These are phyloP conservation scores for Drosophila repletoides DNA, from an alignment of 1,140 invertebrate species.

Conservation along the genomic window DNA sequence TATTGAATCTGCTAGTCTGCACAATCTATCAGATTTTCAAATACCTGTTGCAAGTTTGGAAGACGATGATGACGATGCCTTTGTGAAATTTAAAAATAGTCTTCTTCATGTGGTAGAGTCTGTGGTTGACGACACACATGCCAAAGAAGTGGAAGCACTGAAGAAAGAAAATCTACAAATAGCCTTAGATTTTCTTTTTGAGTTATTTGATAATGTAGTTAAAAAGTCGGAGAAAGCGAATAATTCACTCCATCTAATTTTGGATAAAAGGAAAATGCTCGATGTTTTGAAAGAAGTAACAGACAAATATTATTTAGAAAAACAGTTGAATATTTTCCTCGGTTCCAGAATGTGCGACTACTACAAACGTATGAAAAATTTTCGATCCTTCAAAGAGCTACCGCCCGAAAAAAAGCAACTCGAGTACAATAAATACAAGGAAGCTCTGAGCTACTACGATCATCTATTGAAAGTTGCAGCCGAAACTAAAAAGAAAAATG, in stretches of 20 bases:
- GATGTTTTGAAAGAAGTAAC: background rate
- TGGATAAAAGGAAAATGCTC: constrained; percentile 29
- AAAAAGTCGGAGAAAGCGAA: background rate
- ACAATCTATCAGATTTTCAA: background rate
- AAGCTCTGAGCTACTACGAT: constrained; percentile 15
- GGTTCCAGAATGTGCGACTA: constrained; percentile 26
- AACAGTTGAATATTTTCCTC: constrained; percentile 1
- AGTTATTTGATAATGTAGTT: constrained; percentile 18
- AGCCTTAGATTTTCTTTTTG: background rate
- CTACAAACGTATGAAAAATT: constrained; percentile 30
- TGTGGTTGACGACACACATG: too few species aligned
- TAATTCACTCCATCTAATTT: background rate
- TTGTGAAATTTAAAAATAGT: too few species aligned
- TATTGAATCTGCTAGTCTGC: too few species aligned
- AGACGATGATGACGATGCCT: too few species aligned
- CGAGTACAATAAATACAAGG: background rate
- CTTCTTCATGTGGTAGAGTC: too few species aligned
- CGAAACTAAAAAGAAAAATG: constrained; percentile 5
- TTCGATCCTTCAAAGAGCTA: background rate
- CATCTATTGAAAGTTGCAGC: background rate
- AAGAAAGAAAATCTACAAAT: background rate
- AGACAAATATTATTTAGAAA: background rate
- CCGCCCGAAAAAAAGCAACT: fast-evolving
- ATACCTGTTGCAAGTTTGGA: too few species aligned
- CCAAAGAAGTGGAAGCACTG: too few species aligned